phyloP scores from a whole-genome alignment of 2,113 vertebrate genomes.

The Ramphastos sulfuratus region DNA sequence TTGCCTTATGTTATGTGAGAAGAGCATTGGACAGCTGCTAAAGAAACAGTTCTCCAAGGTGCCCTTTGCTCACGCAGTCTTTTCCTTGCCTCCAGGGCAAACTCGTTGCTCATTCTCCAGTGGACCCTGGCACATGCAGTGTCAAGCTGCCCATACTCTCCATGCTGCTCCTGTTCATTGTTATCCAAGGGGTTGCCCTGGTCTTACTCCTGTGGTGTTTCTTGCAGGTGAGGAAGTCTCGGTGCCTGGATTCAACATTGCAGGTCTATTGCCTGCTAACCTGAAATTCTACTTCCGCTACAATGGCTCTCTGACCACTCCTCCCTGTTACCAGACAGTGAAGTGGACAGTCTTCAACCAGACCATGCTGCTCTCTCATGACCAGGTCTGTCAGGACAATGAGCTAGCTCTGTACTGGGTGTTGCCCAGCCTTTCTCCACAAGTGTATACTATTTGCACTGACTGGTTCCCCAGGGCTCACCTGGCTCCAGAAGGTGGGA shows the following conservation, averaged over 20 bases:
- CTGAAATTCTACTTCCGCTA: conserved; percentile 84
- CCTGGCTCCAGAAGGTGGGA: neutral
- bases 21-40: neutral
- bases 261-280: conserved; percentile 79
- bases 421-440: neutral
- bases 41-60: neutral
- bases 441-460: accelerated
- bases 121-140: neutral
- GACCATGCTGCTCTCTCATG: conserved; percentile 77
- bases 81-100: neutral
- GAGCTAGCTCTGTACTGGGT: neutral
- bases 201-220: neutral
- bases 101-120: neutral
- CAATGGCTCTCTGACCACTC: conserved; percentile 86
- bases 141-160: neutral
- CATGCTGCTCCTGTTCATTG: neutral
- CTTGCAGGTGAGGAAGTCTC: conserved; percentile 69
- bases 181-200: neutral
- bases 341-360: conserved; percentile 89
- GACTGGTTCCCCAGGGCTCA: neutral
- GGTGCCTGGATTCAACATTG: conserved; percentile 81
- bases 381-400: neutral
- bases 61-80: neutral
- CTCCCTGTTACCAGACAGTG: conserved; percentile 83
- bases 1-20: accelerated